Conservation (phyloP, 2,797 vertebrate species). For the Ctenochaetus hawaiiensis region DNA sequence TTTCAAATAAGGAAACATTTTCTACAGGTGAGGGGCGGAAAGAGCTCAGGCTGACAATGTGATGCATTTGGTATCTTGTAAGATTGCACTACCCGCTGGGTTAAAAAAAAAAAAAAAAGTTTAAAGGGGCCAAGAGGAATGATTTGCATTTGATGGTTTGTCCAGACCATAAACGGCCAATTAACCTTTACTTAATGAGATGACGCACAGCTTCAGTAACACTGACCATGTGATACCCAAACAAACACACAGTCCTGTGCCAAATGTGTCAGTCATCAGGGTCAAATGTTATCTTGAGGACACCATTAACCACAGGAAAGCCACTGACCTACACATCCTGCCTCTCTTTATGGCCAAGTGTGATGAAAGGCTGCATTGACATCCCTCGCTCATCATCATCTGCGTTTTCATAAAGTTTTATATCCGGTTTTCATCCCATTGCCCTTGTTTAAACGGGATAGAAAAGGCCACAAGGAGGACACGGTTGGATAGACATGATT, state of each 20-base stretch:
- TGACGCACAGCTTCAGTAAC: constrained; percentile 15
- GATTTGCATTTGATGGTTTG: background rate
- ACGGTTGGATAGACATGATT: constrained; percentile 10
- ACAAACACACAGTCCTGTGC: constrained; percentile 29
- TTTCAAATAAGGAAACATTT: background rate
- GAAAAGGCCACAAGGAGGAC: constrained; percentile 24
- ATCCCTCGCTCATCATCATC: background rate
- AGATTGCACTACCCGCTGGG: background rate
- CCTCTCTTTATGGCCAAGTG: background rate
- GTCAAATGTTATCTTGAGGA: constrained; percentile 37
- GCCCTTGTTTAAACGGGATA: constrained; percentile 32
- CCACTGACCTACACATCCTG: constrained; percentile 4
- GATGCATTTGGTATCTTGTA: background rate
- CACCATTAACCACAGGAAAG: constrained; percentile 28
- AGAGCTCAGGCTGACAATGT: background rate
- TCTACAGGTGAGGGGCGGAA: background rate
- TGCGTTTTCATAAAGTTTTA: background rate
- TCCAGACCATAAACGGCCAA: background rate
- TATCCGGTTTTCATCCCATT: background rate
- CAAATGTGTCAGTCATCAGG: constrained; percentile 51
- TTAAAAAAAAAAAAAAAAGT: background rate
- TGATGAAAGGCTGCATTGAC: background rate
- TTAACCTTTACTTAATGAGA: constrained; percentile 28
- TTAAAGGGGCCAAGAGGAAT: background rate
- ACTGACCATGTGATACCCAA: constrained; percentile 37